Evolutionary conservation across 2,797 vertebrate genomes (phyloP).

Genomic region (Dendrocincla tyrannina): DNA sequence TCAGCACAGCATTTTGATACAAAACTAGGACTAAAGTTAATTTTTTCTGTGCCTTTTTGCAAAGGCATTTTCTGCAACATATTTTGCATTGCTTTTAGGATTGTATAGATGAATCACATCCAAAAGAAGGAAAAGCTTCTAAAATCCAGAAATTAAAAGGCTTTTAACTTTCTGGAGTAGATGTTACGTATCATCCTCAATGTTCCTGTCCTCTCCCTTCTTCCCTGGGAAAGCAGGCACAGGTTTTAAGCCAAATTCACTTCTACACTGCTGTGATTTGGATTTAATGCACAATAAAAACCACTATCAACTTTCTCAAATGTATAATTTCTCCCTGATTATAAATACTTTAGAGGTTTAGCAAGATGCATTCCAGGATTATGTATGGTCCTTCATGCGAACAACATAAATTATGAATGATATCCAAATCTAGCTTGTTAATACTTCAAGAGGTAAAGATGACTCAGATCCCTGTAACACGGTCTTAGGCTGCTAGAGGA

Average conservation of each 20-base stretch:
- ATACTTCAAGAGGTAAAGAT: slow-evolving; percentile 12
- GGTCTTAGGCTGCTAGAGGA: background rate
- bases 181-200: background rate
- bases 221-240: background rate
- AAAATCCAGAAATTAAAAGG: background rate
- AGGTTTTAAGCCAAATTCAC: slow-evolving; percentile 7
- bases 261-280: background rate
- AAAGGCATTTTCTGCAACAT: background rate
- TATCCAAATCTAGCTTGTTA: background rate
- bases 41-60: background rate
- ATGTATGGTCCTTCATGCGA: background rate
- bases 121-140: background rate
- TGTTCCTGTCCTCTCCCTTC: background rate
- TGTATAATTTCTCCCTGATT: background rate
- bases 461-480: background rate
- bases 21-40: background rate
- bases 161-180: background rate
- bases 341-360: slow-evolving; percentile 21
- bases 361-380: background rate
- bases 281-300: background rate
- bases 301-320: background rate
- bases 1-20: background rate
- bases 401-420: slow-evolving; percentile 26
- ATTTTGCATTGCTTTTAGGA: background rate
- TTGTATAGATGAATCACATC: background rate